phyloP scores from a whole-genome alignment of 2,113 vertebrate genomes.

The Mixornis gularis region DNA sequence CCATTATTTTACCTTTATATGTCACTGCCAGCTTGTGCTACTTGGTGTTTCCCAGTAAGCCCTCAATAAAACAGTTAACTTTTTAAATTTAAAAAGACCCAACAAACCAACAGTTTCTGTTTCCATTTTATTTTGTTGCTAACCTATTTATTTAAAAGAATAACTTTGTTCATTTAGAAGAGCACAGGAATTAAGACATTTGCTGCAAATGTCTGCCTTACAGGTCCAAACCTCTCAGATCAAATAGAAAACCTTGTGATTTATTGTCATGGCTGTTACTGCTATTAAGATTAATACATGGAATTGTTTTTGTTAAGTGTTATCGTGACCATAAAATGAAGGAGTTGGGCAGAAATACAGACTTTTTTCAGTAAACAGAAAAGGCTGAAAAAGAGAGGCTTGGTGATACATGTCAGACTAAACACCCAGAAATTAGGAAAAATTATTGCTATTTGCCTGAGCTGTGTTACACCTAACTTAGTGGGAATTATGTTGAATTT shows the following conservation, averaged over 20 bases:
- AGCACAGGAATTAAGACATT: neutral
- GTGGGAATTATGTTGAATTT: neutral
- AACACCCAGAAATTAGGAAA: neutral
- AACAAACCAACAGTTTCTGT: fast-evolving
- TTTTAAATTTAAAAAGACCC: neutral
- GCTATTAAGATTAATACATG: neutral
- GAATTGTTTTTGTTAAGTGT: neutral
- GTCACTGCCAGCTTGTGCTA: neutral
- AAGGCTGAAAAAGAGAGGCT: neutral
- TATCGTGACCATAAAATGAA: neutral
- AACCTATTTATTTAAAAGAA: neutral
- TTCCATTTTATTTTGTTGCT: neutral
- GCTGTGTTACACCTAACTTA: neutral
- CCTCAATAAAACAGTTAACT: neutral
- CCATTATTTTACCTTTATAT: neutral
- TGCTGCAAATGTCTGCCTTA: neutral
- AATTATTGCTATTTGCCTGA: neutral
- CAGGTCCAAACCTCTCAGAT: neutral
- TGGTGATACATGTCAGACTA: neutral
- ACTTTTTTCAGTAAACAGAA: neutral
- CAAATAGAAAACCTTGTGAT: neutral
- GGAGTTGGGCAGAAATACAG: neutral
- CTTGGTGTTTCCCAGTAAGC: neutral
- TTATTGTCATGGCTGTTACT: neutral
- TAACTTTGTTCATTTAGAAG: neutral